Evolutionary conservation across 2,113 vertebrate species (phyloP).

Genomic region (Microtus pennsylvanicus): DNA sequence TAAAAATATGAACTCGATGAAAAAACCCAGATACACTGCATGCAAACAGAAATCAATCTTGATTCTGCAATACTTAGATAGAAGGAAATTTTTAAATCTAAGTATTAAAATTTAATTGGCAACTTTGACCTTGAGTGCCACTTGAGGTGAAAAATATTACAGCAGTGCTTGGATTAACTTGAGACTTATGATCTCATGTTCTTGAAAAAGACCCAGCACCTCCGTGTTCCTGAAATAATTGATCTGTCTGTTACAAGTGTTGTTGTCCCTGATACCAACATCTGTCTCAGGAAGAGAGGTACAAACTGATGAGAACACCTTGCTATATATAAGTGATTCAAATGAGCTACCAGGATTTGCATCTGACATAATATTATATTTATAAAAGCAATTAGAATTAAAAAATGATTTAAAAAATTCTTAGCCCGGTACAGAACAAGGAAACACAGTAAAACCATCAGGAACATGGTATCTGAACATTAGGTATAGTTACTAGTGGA

Average conservation of each 20-base stretch:
- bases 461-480: conserved; percentile 38
- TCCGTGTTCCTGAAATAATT: conserved; percentile 74
- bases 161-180: conserved; percentile 62
- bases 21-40: neutral
- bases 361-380: conserved; percentile 56
- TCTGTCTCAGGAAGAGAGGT: conserved; percentile 72
- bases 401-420: conserved; percentile 34
- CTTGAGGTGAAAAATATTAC: conserved; percentile 69
- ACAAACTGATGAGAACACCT: conserved; percentile 72
- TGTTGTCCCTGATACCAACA: conserved; percentile 77
- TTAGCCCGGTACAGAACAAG: conserved; percentile 32
- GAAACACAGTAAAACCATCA: conserved; percentile 5
- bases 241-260: conserved; percentile 72
- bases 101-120: conserved; percentile 73
- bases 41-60: conserved; percentile 5
- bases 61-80: neutral
- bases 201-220: conserved; percentile 75
- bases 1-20: conserved; percentile 4
- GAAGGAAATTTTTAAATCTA: conserved; percentile 30
- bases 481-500: neutral
- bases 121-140: conserved; percentile 71
- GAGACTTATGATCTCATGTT: conserved; percentile 64
- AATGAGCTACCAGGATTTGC: conserved; percentile 43
- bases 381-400: conserved; percentile 41
- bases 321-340: conserved; percentile 65